Evolutionary conservation across 2,113 vertebrate genomes (phyloP).

Genomic region (Neolamprologus caudopunctatus): DNA sequence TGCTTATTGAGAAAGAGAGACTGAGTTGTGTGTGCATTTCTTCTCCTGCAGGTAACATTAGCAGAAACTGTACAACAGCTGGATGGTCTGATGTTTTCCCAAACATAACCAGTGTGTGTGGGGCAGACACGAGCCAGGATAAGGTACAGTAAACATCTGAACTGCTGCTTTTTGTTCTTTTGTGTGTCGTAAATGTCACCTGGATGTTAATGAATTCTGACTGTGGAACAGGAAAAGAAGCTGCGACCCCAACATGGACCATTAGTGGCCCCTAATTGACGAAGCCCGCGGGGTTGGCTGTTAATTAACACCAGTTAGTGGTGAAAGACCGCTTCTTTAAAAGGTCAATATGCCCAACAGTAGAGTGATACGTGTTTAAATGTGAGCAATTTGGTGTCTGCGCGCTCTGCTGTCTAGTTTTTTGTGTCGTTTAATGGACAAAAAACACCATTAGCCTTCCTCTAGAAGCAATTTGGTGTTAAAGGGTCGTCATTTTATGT

Average conservation of each 20-base stretch:
- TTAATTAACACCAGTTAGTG: slow-evolving; percentile 1
- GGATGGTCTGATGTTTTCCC: slow-evolving; percentile 87
- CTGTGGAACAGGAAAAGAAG: neutral
- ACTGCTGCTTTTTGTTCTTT: neutral
- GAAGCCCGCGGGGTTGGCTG: neutral
- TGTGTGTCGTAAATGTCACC: neutral
- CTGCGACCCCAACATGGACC: neutral
- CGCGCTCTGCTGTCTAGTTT: neutral
- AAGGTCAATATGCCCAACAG: neutral
- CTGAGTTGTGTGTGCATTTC: neutral
- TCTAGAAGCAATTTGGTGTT: neutral
- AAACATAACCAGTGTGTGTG: slow-evolving; percentile 76
- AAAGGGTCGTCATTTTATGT: neutral
- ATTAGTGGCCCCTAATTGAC: neutral
- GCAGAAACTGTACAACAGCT: slow-evolving; percentile 80
- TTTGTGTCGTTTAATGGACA: neutral
- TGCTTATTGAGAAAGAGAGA: neutral
- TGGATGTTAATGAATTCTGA: neutral
- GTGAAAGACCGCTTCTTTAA: neutral
- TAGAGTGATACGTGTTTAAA: neutral
- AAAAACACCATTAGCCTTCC: neutral
- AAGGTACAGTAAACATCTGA: slow-evolving; percentile 31
- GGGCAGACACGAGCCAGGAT: slow-evolving; percentile 57
- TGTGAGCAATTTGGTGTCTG: neutral
- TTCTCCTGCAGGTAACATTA: slow-evolving; percentile 80